A percentile compares a stretch with the other conserved stretches of the same genome.
Conservation (phyloP, 2,888 invertebrate genomes). For the Ophion slaviceki region DNA sequence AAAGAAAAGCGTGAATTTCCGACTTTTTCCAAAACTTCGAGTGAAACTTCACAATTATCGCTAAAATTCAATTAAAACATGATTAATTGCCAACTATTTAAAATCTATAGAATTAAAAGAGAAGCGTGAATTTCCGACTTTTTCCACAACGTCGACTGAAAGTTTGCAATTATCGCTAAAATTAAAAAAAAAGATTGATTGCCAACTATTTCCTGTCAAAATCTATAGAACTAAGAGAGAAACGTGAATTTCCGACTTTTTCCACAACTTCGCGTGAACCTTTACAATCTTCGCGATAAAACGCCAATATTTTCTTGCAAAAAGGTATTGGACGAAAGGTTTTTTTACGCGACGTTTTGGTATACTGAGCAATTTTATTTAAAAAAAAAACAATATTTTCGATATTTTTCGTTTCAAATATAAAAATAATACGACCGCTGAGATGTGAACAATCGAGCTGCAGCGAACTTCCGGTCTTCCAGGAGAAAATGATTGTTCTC, state of each 20-base stretch:
- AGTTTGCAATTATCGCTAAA: neutral
- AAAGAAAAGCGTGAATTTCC: neutral
- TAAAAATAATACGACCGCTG: too few relatives aligned
- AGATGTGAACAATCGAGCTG: too few relatives aligned
- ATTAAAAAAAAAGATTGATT: too few relatives aligned
- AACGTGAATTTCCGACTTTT: neutral
- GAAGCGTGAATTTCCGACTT: neutral
- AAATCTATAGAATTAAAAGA: neutral
- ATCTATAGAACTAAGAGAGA: neutral
- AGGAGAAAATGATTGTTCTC: too few relatives aligned
- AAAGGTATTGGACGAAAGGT: neutral
- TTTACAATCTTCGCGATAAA: neutral
- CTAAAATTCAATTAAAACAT: too few relatives aligned
- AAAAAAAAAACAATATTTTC: too few relatives aligned
- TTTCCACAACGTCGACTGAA: neutral
- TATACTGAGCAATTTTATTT: neutral
- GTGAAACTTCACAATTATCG: neutral
- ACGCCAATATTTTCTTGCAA: neutral
- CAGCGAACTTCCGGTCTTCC: too few relatives aligned
- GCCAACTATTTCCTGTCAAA: neutral
- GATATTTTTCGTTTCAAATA: too few relatives aligned
- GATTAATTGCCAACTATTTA: too few relatives aligned
- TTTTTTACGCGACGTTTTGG: neutral
- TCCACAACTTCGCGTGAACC: neutral
- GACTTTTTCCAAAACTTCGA: neutral